These are phyloP conservation scores for Mus spicilegus DNA, from an alignment of 2,113 vertebrate genomes.

Conservation along the genomic window DNA sequence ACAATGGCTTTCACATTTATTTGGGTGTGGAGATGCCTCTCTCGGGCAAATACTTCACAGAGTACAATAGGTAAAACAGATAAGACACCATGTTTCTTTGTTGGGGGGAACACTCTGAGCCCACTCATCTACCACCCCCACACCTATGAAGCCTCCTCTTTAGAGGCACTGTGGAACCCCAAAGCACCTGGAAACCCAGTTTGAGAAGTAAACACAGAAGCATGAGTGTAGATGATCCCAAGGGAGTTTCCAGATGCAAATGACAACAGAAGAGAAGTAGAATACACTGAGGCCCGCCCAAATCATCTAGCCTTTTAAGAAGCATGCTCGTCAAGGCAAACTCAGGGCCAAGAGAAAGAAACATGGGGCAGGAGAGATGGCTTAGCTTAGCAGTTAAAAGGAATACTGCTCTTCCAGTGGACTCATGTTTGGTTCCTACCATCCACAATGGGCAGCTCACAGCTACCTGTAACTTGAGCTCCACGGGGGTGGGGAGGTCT, in stretches of 20 bases:
- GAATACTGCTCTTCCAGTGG: not conserved
- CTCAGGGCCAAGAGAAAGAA: not conserved
- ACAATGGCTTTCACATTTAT: not conserved
- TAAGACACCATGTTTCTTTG: not conserved
- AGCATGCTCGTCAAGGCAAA: not conserved
- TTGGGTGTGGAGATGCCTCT: not conserved
- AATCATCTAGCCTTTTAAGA: conserved; percentile 24
- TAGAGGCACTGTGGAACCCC: not conserved
- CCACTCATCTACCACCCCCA: not conserved
- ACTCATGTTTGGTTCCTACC: not conserved
- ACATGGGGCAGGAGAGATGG: not conserved
- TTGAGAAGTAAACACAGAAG: conserved; percentile 13
- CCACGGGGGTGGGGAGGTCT: not conserved
- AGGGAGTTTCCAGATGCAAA: conserved; percentile 20
- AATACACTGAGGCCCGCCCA: not conserved
- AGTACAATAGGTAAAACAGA: not conserved
- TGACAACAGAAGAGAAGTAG: not conserved
- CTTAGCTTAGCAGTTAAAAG: too few species aligned
- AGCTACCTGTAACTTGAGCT: not conserved
- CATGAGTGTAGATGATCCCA: not conserved
- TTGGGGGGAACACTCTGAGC: not conserved
- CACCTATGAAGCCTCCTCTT: not conserved
- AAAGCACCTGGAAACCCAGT: not conserved
- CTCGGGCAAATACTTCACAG: not conserved
- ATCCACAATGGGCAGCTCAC: not conserved